Percentiles rank a stretch among this genome's conserved stretches.
These are phyloP conservation scores for Etheostoma cragini DNA, from an alignment of 2,113 vertebrate species.

Conservation along the genomic window DNA sequence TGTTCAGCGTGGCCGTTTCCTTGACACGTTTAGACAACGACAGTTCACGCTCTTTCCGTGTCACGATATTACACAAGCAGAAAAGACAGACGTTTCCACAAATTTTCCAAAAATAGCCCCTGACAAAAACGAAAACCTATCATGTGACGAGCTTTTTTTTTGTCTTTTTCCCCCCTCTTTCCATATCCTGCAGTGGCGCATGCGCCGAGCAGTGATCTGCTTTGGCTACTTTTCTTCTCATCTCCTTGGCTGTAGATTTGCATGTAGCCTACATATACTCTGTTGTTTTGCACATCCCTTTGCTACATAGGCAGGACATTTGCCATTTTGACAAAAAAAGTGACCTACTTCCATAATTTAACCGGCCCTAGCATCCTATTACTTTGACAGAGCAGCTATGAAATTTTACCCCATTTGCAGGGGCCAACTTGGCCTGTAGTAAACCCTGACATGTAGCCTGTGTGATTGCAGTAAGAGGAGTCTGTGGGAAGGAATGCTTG, in stretches of 20 bases:
- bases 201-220: slow-evolving; percentile 51
- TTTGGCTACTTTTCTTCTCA: slow-evolving; percentile 37
- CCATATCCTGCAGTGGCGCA: slow-evolving; percentile 60
- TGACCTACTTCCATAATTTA: slow-evolving; percentile 46
- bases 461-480: slow-evolving; percentile 11
- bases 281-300: background rate
- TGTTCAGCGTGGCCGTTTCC: background rate
- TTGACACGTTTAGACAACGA: background rate
- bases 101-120: slow-evolving; percentile 57
- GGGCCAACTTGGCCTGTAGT: slow-evolving; percentile 29
- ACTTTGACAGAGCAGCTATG: slow-evolving; percentile 43
- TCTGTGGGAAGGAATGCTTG: slow-evolving; percentile 45
- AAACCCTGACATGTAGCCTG: slow-evolving; percentile 11
- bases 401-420: slow-evolving; percentile 28
- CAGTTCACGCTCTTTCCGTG: background rate
- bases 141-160: slow-evolving; percentile 76
- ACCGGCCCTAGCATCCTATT: slow-evolving; percentile 9
- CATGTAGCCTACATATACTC: slow-evolving; percentile 15
- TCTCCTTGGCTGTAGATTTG: slow-evolving; percentile 21
- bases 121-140: slow-evolving; percentile 51
- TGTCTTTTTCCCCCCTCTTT: slow-evolving; percentile 2
- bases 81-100: slow-evolving; percentile 44
- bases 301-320: background rate
- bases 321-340: background rate
- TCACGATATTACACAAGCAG: slow-evolving; percentile 19